phyloP scores from a whole-genome alignment of 2,797 vertebrate species.

The Pipistrellus kuhlii region DNA sequence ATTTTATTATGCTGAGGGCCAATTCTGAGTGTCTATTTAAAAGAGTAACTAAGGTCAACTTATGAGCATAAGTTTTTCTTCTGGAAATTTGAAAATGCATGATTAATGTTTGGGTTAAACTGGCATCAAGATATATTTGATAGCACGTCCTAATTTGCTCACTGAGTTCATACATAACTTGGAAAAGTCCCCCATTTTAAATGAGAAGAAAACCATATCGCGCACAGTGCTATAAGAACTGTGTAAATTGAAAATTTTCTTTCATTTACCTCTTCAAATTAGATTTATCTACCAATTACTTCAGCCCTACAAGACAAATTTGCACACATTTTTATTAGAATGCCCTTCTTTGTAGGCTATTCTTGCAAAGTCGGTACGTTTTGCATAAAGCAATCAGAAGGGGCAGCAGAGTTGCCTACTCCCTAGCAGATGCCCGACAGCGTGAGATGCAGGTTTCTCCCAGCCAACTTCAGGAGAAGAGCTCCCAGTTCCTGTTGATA shows the following conservation, averaged over 20 bases:
- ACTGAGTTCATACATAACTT: slow-evolving; percentile 31
- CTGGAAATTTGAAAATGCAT: slow-evolving; percentile 34
- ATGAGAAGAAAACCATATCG: not conserved
- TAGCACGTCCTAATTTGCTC: slow-evolving; percentile 18
- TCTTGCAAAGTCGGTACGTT: not conserved
- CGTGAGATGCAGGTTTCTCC: not conserved
- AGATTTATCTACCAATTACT: slow-evolving; percentile 47
- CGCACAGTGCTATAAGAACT: slow-evolving; percentile 35
- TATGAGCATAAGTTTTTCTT: not conserved
- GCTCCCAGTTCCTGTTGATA: not conserved
- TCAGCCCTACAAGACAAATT: slow-evolving; percentile 37
- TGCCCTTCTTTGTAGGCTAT: not conserved
- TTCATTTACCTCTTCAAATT: slow-evolving; percentile 70
- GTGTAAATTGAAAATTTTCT: slow-evolving; percentile 8
- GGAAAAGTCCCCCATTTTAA: not conserved
- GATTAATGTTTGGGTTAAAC: slow-evolving; percentile 10
- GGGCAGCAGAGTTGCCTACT: not conserved
- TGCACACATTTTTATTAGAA: not conserved
- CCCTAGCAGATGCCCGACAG: not conserved
- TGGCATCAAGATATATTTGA: slow-evolving; percentile 51
- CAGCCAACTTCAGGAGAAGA: not conserved
- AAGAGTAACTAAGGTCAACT: not conserved
- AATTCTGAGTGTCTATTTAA: slow-evolving; percentile 4
- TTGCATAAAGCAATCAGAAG: not conserved
- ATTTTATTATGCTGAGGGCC: not conserved